phyloP scores from a whole-genome alignment of 1,140 invertebrate species.

The Aradophagus sp. region DNA sequence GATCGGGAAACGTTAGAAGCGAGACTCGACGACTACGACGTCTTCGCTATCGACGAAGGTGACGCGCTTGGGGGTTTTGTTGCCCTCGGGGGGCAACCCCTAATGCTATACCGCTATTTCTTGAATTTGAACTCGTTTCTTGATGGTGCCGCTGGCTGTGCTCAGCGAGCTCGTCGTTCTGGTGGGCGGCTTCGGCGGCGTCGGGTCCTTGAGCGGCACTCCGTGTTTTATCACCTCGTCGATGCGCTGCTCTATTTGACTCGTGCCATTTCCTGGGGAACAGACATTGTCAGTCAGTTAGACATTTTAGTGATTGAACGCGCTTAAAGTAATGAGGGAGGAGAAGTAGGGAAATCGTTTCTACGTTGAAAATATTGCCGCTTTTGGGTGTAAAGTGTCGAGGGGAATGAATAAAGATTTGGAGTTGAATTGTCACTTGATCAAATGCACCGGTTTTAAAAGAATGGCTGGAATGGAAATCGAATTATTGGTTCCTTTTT shows the following conservation, averaged over 20 bases:
- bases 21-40: constrained; percentile 66
- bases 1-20: constrained; percentile 59
- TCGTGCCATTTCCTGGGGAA: constrained; percentile 48
- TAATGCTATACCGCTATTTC: constrained; percentile 80
- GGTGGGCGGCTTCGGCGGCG: constrained; percentile 72
- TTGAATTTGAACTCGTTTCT: constrained; percentile 81
- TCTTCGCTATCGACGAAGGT: constrained; percentile 69
- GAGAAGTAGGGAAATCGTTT: too few relatives aligned
- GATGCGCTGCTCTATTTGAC: constrained; percentile 56
- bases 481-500: too few relatives aligned
- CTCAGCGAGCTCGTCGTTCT: constrained; percentile 71
- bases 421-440: too few relatives aligned
- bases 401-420: too few relatives aligned
- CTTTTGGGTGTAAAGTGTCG: too few relatives aligned
- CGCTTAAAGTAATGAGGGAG: too few relatives aligned
- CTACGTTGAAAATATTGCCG: too few relatives aligned
- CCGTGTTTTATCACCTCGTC: constrained; percentile 49
- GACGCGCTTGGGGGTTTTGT: constrained; percentile 67
- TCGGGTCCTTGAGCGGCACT: constrained; percentile 59
- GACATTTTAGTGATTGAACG: constrained; percentile 21
- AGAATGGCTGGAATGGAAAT: too few relatives aligned
- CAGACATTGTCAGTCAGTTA: constrained; percentile 17
- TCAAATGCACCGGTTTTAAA: too few relatives aligned
- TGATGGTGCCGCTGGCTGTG: constrained; percentile 73
- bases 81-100: constrained; percentile 74